Base-by-base conservation (phyloP, 2,113 vertebrate species). In the Sterrhoptilus dennistouni region DNA sequence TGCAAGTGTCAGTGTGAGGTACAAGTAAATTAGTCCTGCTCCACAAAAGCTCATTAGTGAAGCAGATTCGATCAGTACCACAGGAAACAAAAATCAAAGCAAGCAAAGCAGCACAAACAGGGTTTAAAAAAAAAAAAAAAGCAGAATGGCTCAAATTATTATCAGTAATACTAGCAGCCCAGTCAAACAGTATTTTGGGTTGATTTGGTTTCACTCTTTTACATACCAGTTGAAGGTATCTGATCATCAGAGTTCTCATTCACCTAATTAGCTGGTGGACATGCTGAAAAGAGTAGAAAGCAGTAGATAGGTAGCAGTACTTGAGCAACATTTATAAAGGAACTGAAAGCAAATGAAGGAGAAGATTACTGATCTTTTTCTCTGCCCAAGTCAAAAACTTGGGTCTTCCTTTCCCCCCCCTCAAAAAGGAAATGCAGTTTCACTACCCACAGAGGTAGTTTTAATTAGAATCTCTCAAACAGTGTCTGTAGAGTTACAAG, bases 241-340 rank as follows among this genome's bases (percentile, higher is more conserved):
- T 97, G 97, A 94, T 97, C 98, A 98, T 97, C 97, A 95, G 97
- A 97, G 95, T 69, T 97, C 96, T 95, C 97, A 97, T 96, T 97
- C 97, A 97, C 97, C 97, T 97, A 98, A 98, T 97, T 98, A 98
- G 98, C 96, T 95, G 98, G 97, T 81, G 97, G 97, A 97, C 97
- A 97, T 97, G 98, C 98, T 98, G 97, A 97, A 98, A 97, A 98
- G 97, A 98, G 97, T 93, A 98, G 98, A 98, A 97, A 98, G 98
- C 98, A 97, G 97, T 96, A 98, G 97, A 98, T 95, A 98, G 97
- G 97, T 87, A 98, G 97, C 97, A 97, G 96, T 97, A 97, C 95
- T 96, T 90, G 83, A 98, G 97, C 96, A 97, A 97, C 93, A 95
- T 93, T 96, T 88, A 97, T 83, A 95, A 95, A 97, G 96, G 96